phyloP scores from a whole-genome alignment of 2,888 invertebrate genomes.

The Hydraecia micacea region DNA sequence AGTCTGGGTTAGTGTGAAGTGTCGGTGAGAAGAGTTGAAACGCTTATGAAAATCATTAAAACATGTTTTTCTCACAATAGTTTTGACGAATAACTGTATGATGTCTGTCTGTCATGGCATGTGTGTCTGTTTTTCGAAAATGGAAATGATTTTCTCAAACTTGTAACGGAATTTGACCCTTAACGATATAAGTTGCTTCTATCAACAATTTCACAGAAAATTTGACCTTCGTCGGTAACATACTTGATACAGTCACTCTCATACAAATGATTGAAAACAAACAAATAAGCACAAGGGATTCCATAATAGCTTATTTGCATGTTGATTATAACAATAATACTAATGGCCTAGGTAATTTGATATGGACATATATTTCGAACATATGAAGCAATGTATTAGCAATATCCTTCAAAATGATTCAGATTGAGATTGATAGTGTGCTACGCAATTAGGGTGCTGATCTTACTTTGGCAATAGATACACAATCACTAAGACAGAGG shows the following conservation, averaged over 20 bases:
- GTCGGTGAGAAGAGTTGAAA: neutral
- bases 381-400: too few relatives aligned
- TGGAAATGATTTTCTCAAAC: neutral
- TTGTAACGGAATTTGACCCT: too few relatives aligned
- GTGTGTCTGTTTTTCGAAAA: neutral
- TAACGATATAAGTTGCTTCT: neutral
- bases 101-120: neutral
- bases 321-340: conserved; percentile 14
- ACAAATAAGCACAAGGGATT: conserved; percentile 5
- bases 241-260: neutral
- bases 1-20: neutral
- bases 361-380: neutral
- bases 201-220: neutral
- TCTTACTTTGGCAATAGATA: too few relatives aligned
- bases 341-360: conserved; percentile 33
- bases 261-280: conserved; percentile 22
- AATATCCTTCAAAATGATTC: too few relatives aligned
- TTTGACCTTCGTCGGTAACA: too few relatives aligned
- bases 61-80: neutral
- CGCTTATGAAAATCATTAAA: too few relatives aligned
- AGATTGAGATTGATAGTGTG: too few relatives aligned
- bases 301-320: conserved; percentile 28
- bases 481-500: too few relatives aligned
- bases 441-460: too few relatives aligned
- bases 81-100: neutral